Base-by-base conservation (phyloP, 2,113 vertebrate genomes). In the Gambusia holbrooki region DNA sequence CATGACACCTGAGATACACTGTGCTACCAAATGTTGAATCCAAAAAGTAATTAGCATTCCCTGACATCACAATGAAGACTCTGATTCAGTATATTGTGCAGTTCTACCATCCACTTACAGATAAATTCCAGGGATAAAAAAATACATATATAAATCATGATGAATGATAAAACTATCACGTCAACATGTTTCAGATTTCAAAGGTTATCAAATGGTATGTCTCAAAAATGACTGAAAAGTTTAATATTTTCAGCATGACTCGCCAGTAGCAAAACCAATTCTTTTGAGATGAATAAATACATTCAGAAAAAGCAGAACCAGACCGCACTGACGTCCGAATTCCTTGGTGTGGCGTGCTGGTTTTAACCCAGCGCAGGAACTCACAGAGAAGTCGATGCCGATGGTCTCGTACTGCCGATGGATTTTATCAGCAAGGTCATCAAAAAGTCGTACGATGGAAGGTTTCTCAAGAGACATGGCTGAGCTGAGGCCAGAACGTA, bases 401-500 rank as follows among this genome's bases (percentile, higher is more conserved):
- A 99, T 98, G 60, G 97, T 98, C 93, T 99, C 97, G 74, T 98
- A 99, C 32, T 99, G 97, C 4, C 97, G 95, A 85, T 98, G 97
- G 87, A 99, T 96, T 93, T 98, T 99, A 91, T 99, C 97, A 58
- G 97, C 97, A 3, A 99, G 95, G 85, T 99, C 97, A 86, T 99
- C 98, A 17, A 99, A 98, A 7, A 99, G 95, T 25, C 98, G 95
- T 67, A 97, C 97, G 58, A 99, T 97, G 77, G 98, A 99, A 19
- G 97, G 97, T 72, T 99, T 99, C 92, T 99, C 98, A 64, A 99
- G 89, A 75, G 97, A 99, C 97, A 99, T 98, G 40, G 96, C 96
- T 87, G 96, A 95, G 92, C 97, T 98, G 79, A 98, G 96, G 35
- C 98, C 97, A 51, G 97, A 99, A 74, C 94, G 96, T 25, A 99